Base-by-base conservation (phyloP, 2,113 vertebrate species). In the Manacus vitellinus region DNA sequence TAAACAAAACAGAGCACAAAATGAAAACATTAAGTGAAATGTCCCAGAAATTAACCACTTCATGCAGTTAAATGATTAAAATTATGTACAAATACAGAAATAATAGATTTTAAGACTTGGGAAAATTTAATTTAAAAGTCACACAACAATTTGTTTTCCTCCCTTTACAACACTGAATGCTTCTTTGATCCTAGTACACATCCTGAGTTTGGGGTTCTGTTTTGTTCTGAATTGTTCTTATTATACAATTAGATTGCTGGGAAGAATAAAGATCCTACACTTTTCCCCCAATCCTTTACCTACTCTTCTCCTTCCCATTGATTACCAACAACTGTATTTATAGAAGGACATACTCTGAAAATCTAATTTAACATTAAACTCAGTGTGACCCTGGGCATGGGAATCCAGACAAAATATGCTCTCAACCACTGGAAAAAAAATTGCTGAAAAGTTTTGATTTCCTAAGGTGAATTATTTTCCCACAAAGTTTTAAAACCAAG, bases 1-100 rank as follows among this genome's bases (percentile, higher is more conserved):
- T 92, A n/a, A 97, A 97, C 27, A 65, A 97, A 97, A 97, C 28
- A 56, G 68, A 82, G 59, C 76, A 92, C 41, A 82, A 66, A 76
- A 93, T 25, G 5, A 70, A 92, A 92, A 49, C 6, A 72, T 65
- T 51, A 78, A 51, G 15, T 70, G 16, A 82, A 58, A 75, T 72
- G 77, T 49, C 19, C 9, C 41, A 85, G 41, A 85, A 79, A 67
- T 4, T 0, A 21, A 71, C 2, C 1, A 25, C 31, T 14, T 63
- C 51, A 66, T 8, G 17, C 14, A 65, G 7, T n/a, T 91, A 37
- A 78, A 44, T 3, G 37, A 65, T 14, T 59, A 56, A 43, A 88
- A 52, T 27, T 33, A 51, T 4, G 74, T 2, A 58, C 10, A 84
- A 76, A 76, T 28, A 39, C 0, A 65, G 8, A 91, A 76, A 75